phyloP scores from a whole-genome alignment of 2,113 vertebrate genomes.

The Scolopax mira region DNA sequence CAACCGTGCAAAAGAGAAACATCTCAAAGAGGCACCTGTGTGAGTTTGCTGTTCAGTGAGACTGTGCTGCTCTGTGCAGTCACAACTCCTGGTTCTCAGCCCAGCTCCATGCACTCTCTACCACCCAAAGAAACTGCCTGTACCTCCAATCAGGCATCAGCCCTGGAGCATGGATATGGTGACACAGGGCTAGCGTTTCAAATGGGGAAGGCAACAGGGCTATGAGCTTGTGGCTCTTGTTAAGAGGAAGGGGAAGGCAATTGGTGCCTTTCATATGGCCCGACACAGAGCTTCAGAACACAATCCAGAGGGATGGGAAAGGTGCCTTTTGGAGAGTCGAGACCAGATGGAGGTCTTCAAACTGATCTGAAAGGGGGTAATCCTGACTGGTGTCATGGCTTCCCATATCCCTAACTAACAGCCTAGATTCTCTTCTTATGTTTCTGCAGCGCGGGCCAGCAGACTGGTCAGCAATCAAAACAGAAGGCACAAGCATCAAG shows the following conservation, averaged over 20 bases:
- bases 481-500: neutral
- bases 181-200: neutral
- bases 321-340: neutral
- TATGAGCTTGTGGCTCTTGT: neutral
- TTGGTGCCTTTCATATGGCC: neutral
- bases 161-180: accelerated
- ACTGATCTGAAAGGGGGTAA: neutral
- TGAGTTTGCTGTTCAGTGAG: neutral
- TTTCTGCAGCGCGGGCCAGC: neutral
- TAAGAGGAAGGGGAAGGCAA: neutral
- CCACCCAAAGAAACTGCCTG: neutral
- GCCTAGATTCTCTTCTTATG: neutral
- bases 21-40: neutral
- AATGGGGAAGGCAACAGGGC: neutral
- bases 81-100: neutral
- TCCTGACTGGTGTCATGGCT: neutral
- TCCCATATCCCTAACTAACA: neutral
- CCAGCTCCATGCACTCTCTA: neutral
- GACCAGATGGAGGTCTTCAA: neutral
- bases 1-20: neutral
- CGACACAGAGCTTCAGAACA: neutral
- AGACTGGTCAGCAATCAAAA: neutral
- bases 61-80: neutral
- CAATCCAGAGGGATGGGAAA: neutral
- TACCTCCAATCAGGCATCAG: neutral